These are phyloP conservation scores for Onchidella celtica DNA, from an alignment of 2,888 invertebrate genomes.

Conservation along the genomic window DNA sequence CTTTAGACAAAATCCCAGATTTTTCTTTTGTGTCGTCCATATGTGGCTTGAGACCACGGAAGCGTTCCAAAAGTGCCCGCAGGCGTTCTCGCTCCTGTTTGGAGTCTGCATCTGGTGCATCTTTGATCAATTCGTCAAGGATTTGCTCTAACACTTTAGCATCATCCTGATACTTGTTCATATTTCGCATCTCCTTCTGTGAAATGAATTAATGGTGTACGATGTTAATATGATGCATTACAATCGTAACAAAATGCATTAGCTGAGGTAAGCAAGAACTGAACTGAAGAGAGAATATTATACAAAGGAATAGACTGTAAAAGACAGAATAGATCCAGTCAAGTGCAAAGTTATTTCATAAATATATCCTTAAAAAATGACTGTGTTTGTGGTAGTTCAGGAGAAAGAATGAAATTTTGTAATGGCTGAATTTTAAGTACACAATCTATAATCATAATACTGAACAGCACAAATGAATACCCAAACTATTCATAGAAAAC, in stretches of 20 bases:
- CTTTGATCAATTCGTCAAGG: conserved; percentile 91
- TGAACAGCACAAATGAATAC: no score
- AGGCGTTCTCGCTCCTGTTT: conserved; percentile 90
- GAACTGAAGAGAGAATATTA: no score
- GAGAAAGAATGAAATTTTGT: no score
- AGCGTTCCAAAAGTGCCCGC: conserved; percentile 88
- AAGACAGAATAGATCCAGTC: no score
- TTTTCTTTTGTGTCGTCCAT: conserved; percentile 95
- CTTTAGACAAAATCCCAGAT: conserved; percentile 94
- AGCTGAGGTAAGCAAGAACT: no score
- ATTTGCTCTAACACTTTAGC: conserved; percentile 97
- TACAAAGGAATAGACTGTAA: no score
- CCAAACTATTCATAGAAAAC: no score
- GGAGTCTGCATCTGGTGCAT: conserved; percentile 90
- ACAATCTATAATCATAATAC: no score
- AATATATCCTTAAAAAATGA: no score
- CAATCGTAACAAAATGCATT: background rate
- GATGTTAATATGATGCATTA: background rate
- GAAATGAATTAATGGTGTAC: background rate
- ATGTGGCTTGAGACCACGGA: conserved; percentile 88
- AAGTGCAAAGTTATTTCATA: no score
- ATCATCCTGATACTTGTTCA: conserved; percentile 84
- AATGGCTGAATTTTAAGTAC: no score
- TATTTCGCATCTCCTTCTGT: conserved; percentile 71
- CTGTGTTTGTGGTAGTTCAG: no score